phyloP scores from a whole-genome alignment of 2,888 invertebrate species.

The Trichopoda pennipes region DNA sequence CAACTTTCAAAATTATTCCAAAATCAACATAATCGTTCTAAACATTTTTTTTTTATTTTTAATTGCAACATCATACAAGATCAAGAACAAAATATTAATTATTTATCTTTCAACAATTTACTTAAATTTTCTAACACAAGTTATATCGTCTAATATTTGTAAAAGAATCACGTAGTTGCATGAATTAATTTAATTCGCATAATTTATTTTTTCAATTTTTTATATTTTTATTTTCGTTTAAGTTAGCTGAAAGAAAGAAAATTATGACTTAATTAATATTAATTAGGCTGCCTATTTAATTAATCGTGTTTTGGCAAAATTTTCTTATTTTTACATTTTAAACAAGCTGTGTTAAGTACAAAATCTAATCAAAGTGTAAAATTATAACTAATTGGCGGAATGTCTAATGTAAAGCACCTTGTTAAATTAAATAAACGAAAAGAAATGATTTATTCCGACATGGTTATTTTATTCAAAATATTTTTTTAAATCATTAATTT shows the following conservation, averaged over 20 bases:
- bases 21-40: too few relatives aligned
- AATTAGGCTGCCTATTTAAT: slow-evolving; percentile 48
- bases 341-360: slow-evolving; percentile 40
- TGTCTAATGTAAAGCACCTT: background rate
- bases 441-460: slow-evolving; percentile 10
- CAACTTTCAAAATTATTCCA: too few relatives aligned
- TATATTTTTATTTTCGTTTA: background rate
- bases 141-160: slow-evolving; percentile 27
- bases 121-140: slow-evolving; percentile 44
- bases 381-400: background rate
- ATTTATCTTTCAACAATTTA: slow-evolving; percentile 46
- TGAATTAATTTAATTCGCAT: slow-evolving; percentile 12
- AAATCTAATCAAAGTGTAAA: slow-evolving; percentile 29
- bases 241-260: slow-evolving; percentile 14
- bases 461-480: slow-evolving; percentile 40
- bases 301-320: slow-evolving; percentile 43
- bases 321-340: slow-evolving; percentile 29
- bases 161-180: slow-evolving; percentile 13
- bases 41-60: too few relatives aligned
- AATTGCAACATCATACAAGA: too few relatives aligned
- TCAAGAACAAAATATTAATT: slow-evolving; percentile 11
- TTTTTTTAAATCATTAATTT: slow-evolving; percentile 34
- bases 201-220: too few relatives aligned
- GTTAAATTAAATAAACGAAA: background rate
- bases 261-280: slow-evolving; percentile 46